Conservation (phyloP, 2,888 invertebrate genomes). For the Cryptocheilus praepositus region DNA sequence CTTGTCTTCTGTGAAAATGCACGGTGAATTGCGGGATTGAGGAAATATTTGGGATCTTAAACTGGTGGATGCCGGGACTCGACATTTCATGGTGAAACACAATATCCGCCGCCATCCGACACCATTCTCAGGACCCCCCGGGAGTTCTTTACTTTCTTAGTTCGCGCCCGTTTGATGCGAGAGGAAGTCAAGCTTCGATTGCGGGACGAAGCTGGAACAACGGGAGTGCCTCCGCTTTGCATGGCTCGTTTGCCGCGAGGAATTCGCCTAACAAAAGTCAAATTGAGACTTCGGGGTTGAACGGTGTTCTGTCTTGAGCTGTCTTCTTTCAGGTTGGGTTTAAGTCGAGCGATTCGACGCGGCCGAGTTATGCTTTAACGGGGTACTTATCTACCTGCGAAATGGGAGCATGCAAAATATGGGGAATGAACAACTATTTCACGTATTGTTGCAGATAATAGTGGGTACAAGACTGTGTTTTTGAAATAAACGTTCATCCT, state of each 20-base stretch:
- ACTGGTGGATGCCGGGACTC: background rate
- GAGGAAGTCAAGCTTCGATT: constrained; percentile 19
- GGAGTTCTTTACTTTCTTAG: constrained; percentile 19
- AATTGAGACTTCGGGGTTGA: constrained; percentile 9
- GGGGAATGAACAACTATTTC: too few species aligned
- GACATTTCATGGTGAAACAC: constrained; percentile 14
- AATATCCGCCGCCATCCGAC: constrained; percentile 24
- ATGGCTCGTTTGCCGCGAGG: constrained; percentile 28
- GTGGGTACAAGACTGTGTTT: too few species aligned
- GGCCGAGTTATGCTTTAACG: background rate
- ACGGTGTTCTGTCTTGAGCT: background rate
- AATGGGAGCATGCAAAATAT: background rate
- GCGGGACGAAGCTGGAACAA: constrained; percentile 1
- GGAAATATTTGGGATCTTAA: too few species aligned
- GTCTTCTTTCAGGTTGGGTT: background rate
- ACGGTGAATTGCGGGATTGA: too few species aligned
- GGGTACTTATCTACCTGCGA: background rate
- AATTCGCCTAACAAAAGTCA: constrained; percentile 27
- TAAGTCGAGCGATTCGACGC: background rate
- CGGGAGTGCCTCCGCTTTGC: constrained; percentile 17
- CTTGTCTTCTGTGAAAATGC: too few species aligned
- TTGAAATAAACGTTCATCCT: too few species aligned
- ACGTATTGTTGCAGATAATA: too few species aligned
- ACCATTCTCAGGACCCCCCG: constrained; percentile 23
- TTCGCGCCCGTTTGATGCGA: background rate